phyloP scores from a whole-genome alignment of 2,888 invertebrate species.

The Mactromeris polynyma region DNA sequence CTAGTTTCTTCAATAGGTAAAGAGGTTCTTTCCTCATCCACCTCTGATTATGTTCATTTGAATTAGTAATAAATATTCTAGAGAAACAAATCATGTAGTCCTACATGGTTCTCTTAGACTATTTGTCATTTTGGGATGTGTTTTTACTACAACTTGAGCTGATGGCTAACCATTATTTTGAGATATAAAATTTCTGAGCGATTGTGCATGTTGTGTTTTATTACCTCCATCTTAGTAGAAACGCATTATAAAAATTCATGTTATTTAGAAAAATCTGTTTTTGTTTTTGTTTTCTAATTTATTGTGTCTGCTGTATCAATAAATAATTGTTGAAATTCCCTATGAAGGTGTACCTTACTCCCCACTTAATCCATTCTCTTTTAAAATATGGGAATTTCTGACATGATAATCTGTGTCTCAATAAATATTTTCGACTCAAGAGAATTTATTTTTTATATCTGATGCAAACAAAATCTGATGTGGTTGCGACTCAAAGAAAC shows the following conservation, averaged over 20 bases:
- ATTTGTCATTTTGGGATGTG: neutral
- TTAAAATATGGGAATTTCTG: neutral
- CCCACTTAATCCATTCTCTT: neutral
- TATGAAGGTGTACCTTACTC: neutral
- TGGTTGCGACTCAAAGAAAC: neutral
- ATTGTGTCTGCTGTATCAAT: neutral
- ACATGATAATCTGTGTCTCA: neutral
- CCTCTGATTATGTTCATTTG: neutral
- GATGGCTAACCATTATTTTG: neutral
- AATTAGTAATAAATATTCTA: neutral
- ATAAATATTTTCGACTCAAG: neutral
- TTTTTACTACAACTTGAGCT: neutral
- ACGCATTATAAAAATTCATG: neutral
- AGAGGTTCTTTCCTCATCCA: neutral
- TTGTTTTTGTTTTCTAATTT: neutral
- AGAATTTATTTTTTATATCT: neutral
- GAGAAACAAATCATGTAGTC: neutral
- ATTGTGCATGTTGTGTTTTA: neutral
- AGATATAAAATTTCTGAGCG: neutral
- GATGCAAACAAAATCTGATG: neutral
- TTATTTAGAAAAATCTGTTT: neutral
- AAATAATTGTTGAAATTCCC: slow-evolving; percentile 6
- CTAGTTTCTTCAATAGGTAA: neutral
- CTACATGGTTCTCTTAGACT: neutral
- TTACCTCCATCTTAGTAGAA: neutral